These are phyloP conservation scores for Azorinus chamasolen DNA, from an alignment of 2,888 invertebrate genomes.

Conservation along the genomic window DNA sequence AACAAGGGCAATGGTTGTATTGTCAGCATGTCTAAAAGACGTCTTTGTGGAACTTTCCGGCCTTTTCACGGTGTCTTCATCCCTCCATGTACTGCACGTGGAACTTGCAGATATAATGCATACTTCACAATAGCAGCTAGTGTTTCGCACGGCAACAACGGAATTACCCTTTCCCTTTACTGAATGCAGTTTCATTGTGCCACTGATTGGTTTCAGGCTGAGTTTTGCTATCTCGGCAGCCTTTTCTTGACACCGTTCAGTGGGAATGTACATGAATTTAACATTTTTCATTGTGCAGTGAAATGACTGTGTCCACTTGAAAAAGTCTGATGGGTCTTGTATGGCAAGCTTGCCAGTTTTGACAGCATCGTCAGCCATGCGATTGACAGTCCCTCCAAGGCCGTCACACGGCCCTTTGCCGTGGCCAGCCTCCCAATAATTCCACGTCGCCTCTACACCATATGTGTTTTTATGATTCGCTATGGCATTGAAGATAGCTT, in stretches of 20 bases:
- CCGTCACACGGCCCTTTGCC: constrained; percentile 37
- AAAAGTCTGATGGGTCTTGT: constrained; percentile 42
- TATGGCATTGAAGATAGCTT: constrained; percentile 8
- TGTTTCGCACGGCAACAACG: background rate
- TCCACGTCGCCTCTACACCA: constrained; percentile 6
- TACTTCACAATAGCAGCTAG: constrained; percentile 38
- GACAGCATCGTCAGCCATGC: constrained; percentile 47
- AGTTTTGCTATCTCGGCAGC: background rate
- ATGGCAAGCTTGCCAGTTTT: constrained; percentile 26
- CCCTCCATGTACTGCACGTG: too few relatives aligned
- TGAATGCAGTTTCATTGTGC: constrained; percentile 44
- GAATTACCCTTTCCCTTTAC: constrained; percentile 19
- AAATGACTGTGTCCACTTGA: constrained; percentile 36
- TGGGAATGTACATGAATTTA: constrained; percentile 8
- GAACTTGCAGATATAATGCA: too few relatives aligned
- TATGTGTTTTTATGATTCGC: constrained; percentile 7
- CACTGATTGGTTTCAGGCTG: constrained; percentile 28
- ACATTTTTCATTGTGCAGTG: background rate
- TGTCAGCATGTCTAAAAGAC: too few relatives aligned
- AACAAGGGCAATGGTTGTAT: too few relatives aligned
- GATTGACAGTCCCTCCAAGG: constrained; percentile 24
- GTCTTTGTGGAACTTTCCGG: too few relatives aligned
- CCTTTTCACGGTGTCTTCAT: too few relatives aligned
- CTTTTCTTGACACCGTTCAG: constrained; percentile 8
- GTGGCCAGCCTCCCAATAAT: constrained; percentile 28